phyloP scores from a whole-genome alignment of 2,888 invertebrate genomes.

The Drosophila gaucha region DNA sequence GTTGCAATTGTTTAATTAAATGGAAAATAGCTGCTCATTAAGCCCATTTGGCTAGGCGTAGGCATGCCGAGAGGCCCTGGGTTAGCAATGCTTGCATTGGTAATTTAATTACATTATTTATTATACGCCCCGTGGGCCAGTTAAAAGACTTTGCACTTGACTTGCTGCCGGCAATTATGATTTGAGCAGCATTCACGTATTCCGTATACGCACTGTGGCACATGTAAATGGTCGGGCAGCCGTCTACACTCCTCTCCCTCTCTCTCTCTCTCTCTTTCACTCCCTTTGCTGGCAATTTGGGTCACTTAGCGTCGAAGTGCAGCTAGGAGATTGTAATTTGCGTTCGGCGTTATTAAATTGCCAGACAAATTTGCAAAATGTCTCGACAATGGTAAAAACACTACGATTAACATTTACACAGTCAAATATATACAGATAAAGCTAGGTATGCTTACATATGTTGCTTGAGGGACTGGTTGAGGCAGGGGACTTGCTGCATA shows the following conservation, averaged over 20 bases:
- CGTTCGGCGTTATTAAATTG: conserved; percentile 55
- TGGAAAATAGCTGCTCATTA: conserved; percentile 54
- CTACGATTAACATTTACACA: conserved; percentile 39
- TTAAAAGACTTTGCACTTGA: conserved; percentile 40
- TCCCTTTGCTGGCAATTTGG: conserved; percentile 56
- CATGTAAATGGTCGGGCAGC: conserved; percentile 27
- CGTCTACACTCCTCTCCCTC: conserved; percentile 7
- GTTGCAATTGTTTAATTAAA: conserved; percentile 73
- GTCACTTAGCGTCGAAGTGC: conserved; percentile 61
- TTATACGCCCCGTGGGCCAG: conserved; percentile 39
- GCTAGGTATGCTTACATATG: neutral
- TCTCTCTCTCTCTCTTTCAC: neutral
- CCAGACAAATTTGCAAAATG: conserved; percentile 51
- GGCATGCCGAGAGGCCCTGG: conserved; percentile 5
- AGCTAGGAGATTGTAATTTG: conserved; percentile 54
- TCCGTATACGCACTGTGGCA: conserved; percentile 64
- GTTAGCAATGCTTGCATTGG: conserved; percentile 43
- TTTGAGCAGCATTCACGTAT: conserved; percentile 43
- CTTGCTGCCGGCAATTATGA: conserved; percentile 56
- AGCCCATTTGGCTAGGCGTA: conserved; percentile 22
- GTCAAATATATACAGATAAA: neutral
- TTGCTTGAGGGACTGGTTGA: conserved; percentile 11
- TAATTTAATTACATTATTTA: conserved; percentile 74
- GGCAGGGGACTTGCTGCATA: conserved; percentile 46
- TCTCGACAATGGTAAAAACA: conserved; percentile 55